Evolutionary conservation across 2,113 vertebrate species (phyloP).

Genomic region (Globicephala melas): DNA sequence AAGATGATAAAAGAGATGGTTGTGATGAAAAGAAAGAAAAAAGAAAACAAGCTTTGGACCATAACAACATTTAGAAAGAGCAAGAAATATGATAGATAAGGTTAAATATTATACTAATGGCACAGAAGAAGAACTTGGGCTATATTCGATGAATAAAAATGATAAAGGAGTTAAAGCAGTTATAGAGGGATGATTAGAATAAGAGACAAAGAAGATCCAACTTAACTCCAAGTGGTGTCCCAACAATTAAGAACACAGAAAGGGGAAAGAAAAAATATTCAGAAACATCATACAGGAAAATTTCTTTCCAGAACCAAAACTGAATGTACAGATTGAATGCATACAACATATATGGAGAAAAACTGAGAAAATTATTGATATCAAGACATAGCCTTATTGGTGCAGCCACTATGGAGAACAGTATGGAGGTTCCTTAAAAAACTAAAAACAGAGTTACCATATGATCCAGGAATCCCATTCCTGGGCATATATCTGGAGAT

Average conservation of each 20-base stretch:
- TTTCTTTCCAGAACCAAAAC: background rate
- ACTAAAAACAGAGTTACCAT: no score
- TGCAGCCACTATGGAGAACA: no score
- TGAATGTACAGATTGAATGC: background rate
- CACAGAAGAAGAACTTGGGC: background rate
- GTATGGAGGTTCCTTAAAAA: no score
- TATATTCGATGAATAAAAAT: background rate
- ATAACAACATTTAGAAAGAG: background rate
- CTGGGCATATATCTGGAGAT: no score
- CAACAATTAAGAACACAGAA: background rate
- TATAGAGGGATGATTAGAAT: background rate
- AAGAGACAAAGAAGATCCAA: background rate
- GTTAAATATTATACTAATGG: background rate
- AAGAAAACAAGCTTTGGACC: background rate
- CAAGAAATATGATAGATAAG: background rate
- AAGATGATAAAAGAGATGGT: background rate
- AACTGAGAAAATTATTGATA: background rate
- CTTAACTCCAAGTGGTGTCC: background rate
- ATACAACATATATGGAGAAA: background rate
- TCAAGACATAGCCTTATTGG: background rate
- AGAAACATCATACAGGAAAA: background rate
- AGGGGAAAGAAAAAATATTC: background rate
- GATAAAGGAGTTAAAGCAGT: background rate
- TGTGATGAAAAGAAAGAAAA: background rate
- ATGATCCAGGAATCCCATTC: no score